Evolutionary conservation across 1,140 invertebrate genomes (phyloP), one percentile per base, ranked within the genome.

Genomic region (Vanessa tameamea): DNA sequence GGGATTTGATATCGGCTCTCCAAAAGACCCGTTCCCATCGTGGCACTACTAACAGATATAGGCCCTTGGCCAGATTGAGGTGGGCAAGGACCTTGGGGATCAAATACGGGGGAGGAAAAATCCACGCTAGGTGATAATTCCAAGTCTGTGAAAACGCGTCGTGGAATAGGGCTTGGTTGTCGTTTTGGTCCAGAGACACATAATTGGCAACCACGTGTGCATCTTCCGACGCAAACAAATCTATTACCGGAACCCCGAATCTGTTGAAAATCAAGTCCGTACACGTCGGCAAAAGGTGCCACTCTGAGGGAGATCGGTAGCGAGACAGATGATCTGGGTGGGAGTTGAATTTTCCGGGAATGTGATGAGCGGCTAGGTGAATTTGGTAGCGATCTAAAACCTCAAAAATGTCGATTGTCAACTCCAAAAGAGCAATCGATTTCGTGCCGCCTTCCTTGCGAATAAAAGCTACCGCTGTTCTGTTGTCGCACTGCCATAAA

Each of bases 401-500:
- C 0, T 64, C 16, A 3, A 87, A 78, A 20, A 86, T 65, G 47
- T 78, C 73, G 53, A 75, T 78, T 0, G 87, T 88, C 23, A 87
- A 43, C n/a, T 83, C 64, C 72, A 82, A 64, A 0, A 89, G 78
- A 6, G 65, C 14, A 23, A 15, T 7, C 12, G 83, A 92, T 69
- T 73, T 86, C 23, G 84, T 87, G 8, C 86, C 87, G 3, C 86
- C 86, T 69, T 88, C 82, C 51, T 85, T 87, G 26, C 73, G 75
- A 9, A 92, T 55, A 61, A 87, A 81, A 0, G 85, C 64, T 16
- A 89, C 81, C 1, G 77, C 74, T 11, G 87, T 86, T 47, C 68
- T 78, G 78, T 83, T 90, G 85, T 90, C 87, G 70, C 80, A 81
- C 61, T 89, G 88, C 7, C 87, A 26, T 12, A 86, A 61, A 4